Evolutionary conservation across 1,140 invertebrate species (phyloP).

Genomic region (Ceratitis capitata): DNA sequence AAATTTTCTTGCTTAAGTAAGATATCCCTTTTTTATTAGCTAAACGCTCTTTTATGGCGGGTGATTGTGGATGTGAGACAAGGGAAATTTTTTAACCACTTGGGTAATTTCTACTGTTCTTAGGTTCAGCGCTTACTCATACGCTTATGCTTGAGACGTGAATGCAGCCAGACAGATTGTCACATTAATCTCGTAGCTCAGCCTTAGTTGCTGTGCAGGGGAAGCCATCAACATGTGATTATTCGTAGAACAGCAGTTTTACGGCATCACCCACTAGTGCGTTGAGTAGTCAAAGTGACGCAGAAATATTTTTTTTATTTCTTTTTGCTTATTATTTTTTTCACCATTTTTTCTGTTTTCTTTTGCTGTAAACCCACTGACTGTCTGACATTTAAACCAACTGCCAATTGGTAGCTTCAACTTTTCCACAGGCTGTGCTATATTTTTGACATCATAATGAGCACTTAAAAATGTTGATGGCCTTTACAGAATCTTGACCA

Average conservation of each 20-base stretch:
- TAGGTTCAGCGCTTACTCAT: neutral
- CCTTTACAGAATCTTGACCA: conserved; percentile 15
- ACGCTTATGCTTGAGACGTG: neutral
- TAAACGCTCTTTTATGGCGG: too few species aligned
- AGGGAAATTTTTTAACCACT: too few species aligned
- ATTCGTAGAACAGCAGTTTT: neutral
- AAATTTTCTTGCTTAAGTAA: neutral
- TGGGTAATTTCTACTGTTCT: neutral
- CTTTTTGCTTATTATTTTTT: too few species aligned
- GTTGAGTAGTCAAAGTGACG: too few species aligned
- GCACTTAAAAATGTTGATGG: conserved; percentile 7
- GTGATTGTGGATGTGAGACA: neutral
- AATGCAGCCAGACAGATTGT: neutral
- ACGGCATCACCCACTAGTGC: neutral
- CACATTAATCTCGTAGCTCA: neutral
- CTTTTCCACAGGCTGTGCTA: neutral
- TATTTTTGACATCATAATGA: conserved; percentile 6
- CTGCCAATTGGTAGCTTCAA: neutral
- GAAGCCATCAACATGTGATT: neutral
- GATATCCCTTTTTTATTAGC: neutral
- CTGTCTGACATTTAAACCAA: neutral
- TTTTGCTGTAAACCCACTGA: neutral
- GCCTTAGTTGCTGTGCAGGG: neutral
- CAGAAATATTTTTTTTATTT: neutral
- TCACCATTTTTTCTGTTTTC: too few species aligned